Base-by-base conservation (phyloP, 2,888 invertebrate genomes). In the Automeris io region DNA sequence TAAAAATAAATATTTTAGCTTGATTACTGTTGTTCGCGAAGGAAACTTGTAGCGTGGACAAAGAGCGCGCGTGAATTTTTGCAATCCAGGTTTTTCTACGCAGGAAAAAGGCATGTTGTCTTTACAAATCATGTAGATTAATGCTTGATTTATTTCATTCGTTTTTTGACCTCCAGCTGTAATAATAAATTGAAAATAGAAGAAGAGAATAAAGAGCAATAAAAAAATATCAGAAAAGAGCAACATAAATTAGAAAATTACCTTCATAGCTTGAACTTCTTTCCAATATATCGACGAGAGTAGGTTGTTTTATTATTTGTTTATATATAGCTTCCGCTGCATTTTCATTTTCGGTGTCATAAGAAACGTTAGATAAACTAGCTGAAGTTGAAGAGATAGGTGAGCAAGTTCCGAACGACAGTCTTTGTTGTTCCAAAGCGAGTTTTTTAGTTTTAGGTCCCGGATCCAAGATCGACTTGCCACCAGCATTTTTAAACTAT, bases 261-360 rank as follows among this genome's bases (percentile, higher is more conserved):
- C 48, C 48, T 39, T 50, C 50, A 44, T 40, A 48, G 42, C 41
- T 50, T 46, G 45, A 50, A 50, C 48, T 42, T 48, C 46, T 50
- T 39, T 51, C 51, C 12, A 40, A 35, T 12, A 26, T 39, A 33
- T 43, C 36, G 29, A 40, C 35, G 35, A 40, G 36, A 33, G 36
- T 43, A 37, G 39, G 31, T 21, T 44, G 37, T 41, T 38, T 44
- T 37, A 22, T 22, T 31, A 37, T 31, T 29, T 33, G 31, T 41
- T 41, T 37, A 29, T 31, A 33, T 22, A 37, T 18, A 33, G 18
- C 37, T 32, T 31, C 23, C 18, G 29, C 35, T 19, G 32, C 35
- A 38, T 25, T 38, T 41, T 33, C 23, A 35, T 16, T 38, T 38
- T 38, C 18, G 26, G 41, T 33, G 33, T 37, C 32, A 23, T 35